Evolutionary conservation across 2,113 vertebrate species (phyloP), one percentile per base, ranked within the genome.

Genomic region (Rhadina sibilatrix): DNA sequence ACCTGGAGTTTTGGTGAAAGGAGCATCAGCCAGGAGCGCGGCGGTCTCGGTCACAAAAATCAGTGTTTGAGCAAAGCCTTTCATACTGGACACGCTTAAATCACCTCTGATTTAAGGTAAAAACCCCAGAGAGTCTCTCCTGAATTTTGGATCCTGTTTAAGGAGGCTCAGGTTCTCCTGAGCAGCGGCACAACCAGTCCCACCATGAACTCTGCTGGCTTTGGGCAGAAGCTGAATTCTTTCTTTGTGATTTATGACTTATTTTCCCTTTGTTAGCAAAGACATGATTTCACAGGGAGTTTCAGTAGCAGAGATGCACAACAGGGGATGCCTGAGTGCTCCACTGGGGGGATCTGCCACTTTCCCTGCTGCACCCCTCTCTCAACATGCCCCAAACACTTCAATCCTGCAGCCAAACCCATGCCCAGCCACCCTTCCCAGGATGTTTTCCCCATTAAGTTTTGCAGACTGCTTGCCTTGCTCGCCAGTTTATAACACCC

Each of bases 1-100:
- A 99, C 83, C 99, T 99, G 96, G 37, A 93, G 90, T 31, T 22
- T 9, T 52, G 75, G 47, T 11, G 53, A 33, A 33, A 83, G n/a
- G 9, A 23, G 30, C 38, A 5, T 50, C n/a, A 22, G 46, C 3
- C 52, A n/a, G 49, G n/a, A 40, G 15, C 6, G 8, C 1, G 16
- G 17, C 15, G 42, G 7, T 3, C 35, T 12, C 11, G 3, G 24
- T 16, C 46, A 61, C 4, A 76, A 10, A 59, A 81, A 86, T 52
- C 21, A 24, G 15, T 47, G 6, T 37, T 61, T 44, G 23, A 56
- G 22, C 23, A 30, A 40, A 61, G 12, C 3, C 31, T 64, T 68
- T 57, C 6, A 21, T 25, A 17, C 19, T n/a, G 30, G 59, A n/a
- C 9, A 9, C 15, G 11, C 4, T 2, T 46, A 40, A 87, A 54